Evolutionary conservation across 23 tunicate genomes (phyloP).

Genomic region (Phallusia fumigata): DNA sequence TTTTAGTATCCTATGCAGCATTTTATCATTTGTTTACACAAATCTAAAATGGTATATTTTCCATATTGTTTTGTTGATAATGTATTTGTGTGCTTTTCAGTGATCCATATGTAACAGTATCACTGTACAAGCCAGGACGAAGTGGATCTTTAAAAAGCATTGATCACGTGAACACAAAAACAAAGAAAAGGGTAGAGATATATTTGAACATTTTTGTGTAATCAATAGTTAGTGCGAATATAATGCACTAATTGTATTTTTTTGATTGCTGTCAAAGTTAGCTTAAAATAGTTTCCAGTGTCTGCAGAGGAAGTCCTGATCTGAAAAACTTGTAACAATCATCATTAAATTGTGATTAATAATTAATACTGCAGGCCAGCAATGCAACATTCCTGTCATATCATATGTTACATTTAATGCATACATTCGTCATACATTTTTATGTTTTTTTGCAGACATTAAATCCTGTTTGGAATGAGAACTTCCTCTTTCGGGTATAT

Average conservation of each 20-base stretch:
- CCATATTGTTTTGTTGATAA: neutral
- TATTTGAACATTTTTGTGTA: neutral
- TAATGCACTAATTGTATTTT: no score
- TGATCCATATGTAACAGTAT: constrained; percentile 81
- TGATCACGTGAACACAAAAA: constrained; percentile 63
- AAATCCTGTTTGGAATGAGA: constrained; percentile 89
- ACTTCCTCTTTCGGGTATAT: constrained; percentile 72
- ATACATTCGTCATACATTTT: no score
- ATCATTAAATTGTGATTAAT: neutral
- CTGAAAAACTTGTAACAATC: neutral
- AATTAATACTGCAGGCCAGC: no score
- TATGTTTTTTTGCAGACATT: constrained; percentile 55
- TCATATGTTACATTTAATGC: no score
- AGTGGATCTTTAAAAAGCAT: constrained; percentile 11
- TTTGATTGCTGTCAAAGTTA: no score
- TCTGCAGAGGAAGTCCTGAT: no score
- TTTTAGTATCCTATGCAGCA: no score
- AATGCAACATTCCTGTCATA: no score
- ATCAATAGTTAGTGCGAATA: no score
- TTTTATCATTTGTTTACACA: no score
- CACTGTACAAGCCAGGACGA: constrained; percentile 72
- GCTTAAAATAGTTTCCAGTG: no score
- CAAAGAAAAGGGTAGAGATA: constrained; percentile 63
- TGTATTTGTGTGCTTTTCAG: constrained; percentile 30
- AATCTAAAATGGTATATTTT: neutral